Base-by-base conservation (phyloP, 2,797 vertebrate species). In the Epinephelus awoara region DNA sequence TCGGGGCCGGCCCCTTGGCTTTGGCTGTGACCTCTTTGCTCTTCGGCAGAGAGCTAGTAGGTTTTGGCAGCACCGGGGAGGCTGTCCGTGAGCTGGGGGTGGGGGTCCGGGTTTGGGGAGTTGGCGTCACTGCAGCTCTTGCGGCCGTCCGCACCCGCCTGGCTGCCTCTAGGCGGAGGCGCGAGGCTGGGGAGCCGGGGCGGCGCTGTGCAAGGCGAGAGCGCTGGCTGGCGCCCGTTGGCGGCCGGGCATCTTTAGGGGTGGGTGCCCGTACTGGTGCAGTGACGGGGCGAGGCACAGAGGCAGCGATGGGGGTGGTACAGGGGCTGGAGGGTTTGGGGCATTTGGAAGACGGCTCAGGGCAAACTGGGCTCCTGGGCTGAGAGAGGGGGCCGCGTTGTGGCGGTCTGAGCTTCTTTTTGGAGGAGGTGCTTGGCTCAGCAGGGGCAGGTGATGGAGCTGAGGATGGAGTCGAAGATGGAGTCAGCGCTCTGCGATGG, bases 361-460 rank as follows among this genome's bases (percentile, higher is more conserved):
- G 93, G 42, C 94, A 94, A 49, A 96, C 91, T 0, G 95, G 95
- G 84, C 95, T 96, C 66, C 94, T 79, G 14, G 95, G 94, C 25
- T 94, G 93, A 10, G 91, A 62, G 11, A 86, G 25, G 23, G 73
- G 46, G 6, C 80, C 71, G 2, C 78, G 79, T 1, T 88, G 84
- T 1, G 81, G 59, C 0, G 89, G 79, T 19, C 87, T 82, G 64
- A 93, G 74, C 85, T 92, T 95, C 17, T 85, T 77, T 46, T 88
- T 92, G 65, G 91, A 86, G 38, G 85, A n/a, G 2, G 86, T 10
- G 19, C 2, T 67, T 1, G 47, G 27, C 19, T 59, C 62, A 1
- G 72, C 15, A 12, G 74, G 38, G 17, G 58, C 8, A 0, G 58
- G 9, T 14, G 51, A 42, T 0, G 86, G 79, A 42, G 79, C 62